Percentiles rank a stretch among this genome's conserved stretches.
phyloP scores from a whole-genome alignment of 2,797 vertebrate species.

The Pangasius larnaudii region DNA sequence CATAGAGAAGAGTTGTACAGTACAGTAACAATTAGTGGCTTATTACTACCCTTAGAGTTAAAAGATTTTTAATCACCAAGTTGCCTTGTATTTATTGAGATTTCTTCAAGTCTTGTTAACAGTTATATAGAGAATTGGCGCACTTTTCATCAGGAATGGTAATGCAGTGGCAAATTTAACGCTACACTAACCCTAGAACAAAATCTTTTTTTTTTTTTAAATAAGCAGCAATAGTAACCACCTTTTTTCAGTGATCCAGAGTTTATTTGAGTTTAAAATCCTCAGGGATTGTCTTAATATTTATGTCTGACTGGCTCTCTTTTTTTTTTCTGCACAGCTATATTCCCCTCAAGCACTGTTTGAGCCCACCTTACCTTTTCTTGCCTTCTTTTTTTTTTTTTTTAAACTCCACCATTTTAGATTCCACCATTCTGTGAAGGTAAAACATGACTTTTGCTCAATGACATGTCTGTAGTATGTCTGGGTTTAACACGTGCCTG shows the following conservation, averaged over 20 bases:
- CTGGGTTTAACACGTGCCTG: neutral
- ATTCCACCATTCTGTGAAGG: neutral
- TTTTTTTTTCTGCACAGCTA: neutral
- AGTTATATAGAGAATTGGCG: neutral
- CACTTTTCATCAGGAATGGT: neutral
- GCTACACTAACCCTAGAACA: neutral
- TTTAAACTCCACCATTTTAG: too few relatives aligned
- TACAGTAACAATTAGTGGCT: neutral
- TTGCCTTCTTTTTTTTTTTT: neutral
- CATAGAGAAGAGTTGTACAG: neutral
- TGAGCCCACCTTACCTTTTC: neutral
- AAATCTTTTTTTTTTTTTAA: neutral
- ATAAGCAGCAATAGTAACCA: neutral
- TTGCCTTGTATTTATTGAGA: neutral
- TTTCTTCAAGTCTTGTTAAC: neutral
- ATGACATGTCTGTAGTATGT: neutral
- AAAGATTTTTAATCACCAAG: neutral
- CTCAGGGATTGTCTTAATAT: neutral
- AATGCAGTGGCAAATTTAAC: neutral
- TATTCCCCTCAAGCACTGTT: neutral
- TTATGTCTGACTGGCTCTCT: neutral
- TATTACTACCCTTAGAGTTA: neutral
- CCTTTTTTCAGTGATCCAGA: neutral
- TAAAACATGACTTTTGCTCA: neutral
- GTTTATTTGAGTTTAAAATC: neutral